These are phyloP conservation scores for Athene cunicularia DNA, from an alignment of 2,113 vertebrate species.

Conservation along the genomic window DNA sequence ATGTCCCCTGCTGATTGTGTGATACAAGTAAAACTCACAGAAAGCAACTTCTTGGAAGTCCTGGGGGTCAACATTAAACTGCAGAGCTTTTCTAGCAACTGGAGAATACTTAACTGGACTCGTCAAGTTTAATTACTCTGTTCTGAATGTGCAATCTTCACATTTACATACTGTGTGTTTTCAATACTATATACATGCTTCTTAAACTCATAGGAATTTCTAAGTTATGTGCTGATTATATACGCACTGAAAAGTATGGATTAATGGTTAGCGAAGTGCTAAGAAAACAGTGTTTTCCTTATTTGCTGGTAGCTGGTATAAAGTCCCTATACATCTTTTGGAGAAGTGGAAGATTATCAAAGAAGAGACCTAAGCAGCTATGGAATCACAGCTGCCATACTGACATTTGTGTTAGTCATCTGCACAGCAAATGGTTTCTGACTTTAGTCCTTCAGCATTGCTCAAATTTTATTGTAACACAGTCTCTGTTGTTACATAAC, in stretches of 20 bases:
- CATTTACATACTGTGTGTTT: not conserved
- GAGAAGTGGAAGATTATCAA: not conserved
- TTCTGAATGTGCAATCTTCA: not conserved
- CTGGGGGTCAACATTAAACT: not conserved
- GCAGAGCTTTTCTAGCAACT: not conserved
- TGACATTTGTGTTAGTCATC: not conserved
- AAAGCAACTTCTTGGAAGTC: not conserved
- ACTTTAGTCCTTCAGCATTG: not conserved
- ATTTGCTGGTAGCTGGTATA: not conserved
- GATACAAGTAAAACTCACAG: not conserved
- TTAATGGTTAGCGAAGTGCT: not conserved
- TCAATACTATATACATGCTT: not conserved
- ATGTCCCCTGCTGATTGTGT: not conserved
- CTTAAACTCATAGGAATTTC: not conserved
- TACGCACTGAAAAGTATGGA: not conserved
- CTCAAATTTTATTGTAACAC: not conserved
- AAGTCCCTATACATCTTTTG: not conserved
- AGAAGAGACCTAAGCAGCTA: not conserved
- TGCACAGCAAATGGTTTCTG: not conserved
- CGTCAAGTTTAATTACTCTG: not conserved
- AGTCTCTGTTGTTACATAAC: not conserved
- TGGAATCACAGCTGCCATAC: not conserved
- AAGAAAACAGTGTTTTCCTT: not conserved
- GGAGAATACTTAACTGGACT: not conserved
- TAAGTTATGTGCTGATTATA: not conserved